phyloP scores from a whole-genome alignment of 2,113 vertebrate genomes.

The Sminthopsis crassicaudata region DNA sequence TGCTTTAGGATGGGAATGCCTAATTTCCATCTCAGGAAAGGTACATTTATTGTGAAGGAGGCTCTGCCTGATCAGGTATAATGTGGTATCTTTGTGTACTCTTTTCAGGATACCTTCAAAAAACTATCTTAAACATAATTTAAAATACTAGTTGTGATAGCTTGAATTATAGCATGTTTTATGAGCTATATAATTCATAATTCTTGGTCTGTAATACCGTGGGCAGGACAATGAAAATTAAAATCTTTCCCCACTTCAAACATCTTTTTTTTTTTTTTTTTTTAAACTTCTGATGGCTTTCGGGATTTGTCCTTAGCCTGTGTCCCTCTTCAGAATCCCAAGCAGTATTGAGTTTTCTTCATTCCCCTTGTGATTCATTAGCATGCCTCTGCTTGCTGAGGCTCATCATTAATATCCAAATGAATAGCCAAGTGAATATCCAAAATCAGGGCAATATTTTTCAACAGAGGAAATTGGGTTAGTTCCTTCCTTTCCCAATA shows the following conservation, averaged over 20 bases:
- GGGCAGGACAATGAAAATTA: conserved; percentile 3
- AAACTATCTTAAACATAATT: neutral
- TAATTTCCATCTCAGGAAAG: neutral
- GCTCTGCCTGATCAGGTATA: neutral
- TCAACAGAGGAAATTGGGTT: conserved; percentile 58
- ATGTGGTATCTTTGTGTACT: neutral
- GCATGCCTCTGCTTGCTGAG: conserved; percentile 55
- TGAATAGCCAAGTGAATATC: conserved; percentile 62
- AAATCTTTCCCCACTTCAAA: neutral
- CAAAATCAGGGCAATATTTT: conserved; percentile 63
- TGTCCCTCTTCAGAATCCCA: conserved; percentile 18
- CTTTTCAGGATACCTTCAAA: neutral
- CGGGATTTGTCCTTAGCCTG: conserved; percentile 12
- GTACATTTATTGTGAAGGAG: neutral
- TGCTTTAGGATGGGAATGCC: neutral
- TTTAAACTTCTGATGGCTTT: conserved; percentile 19
- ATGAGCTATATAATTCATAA: neutral
- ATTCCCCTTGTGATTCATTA: conserved; percentile 66
- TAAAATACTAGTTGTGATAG: neutral
- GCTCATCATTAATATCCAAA: conserved; percentile 66
- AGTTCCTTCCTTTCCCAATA: conserved; percentile 50
- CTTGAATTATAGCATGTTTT: neutral
- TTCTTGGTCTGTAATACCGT: neutral
- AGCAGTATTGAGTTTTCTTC: conserved; percentile 42
- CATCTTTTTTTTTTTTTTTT: neutral